Evolutionary conservation across 1,140 invertebrate genomes (phyloP), one percentile per base, ranked within the genome.

Genomic region (Lithobius niger): DNA sequence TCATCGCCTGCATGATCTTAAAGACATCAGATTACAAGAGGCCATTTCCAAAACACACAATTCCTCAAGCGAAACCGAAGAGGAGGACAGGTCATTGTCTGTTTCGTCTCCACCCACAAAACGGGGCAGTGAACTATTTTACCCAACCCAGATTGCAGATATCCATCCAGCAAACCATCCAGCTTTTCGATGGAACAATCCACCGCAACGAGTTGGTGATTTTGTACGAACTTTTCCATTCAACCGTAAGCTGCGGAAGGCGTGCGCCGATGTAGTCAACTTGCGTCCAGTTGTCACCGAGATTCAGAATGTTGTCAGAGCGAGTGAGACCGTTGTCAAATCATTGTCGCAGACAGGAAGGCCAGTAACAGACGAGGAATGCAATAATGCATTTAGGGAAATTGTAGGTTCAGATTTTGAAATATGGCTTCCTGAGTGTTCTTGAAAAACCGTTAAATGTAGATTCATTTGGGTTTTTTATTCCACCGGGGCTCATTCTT

Each of bases 371-470:
- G 48, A 50, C 24, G 48, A 50, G 24, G 48, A 50, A 19, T 50
- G 24, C 48, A 27, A 27, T 26, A 25, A 50, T 3, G 10, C 48
- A 3, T 21, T 50, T 4, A 27, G 4, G 27, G 4, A 25, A 27
- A 3, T 50, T 26, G 22, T 27, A 13, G 48, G 24, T 21, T 22
- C 25, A 4, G 24, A 24, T 13, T 3, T 50, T 6, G 48, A 50
- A 24, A 19, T 50, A 19, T 50, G 48, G 48, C 4, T 50, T 6
- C 48, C 48, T n/a, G n/a, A n/a, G n/a, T n/a, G n/a, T n/a, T n/a
- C n/a, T n/a, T n/a, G n/a, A n/a, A n/a, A n/a, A n/a, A n/a, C n/a
- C n/a, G n/a, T n/a, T n/a, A n/a, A n/a, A n/a, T n/a, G n/a, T n/a
- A n/a, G n/a, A n/a, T n/a, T n/a, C n/a, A n/a, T n/a, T n/a, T n/a